Evolutionary conservation across 2,888 invertebrate genomes (phyloP), one percentile per base, ranked within the genome.

Genomic region (Andrena fulva): DNA sequence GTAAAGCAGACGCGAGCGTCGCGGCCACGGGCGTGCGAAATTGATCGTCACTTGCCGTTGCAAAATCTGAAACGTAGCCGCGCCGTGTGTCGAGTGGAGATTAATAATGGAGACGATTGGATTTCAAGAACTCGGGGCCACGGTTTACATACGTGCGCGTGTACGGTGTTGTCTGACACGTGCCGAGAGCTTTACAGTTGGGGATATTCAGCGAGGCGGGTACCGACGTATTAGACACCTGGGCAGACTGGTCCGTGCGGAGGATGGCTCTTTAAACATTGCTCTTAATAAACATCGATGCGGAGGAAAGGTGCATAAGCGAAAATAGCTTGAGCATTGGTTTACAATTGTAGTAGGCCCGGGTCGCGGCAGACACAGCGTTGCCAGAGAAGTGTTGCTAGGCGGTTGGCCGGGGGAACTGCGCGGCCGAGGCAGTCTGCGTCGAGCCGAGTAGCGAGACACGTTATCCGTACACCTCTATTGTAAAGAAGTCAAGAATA

Each of bases 71-170:
- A 84, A 76, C 69, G 62, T 48, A 52, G 79, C 52, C 42, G 71
- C 20, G 27, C 60, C 52, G 77, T 62, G 78, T 71, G 70, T 72
- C 64, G 35, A 76, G 83, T 72, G 75, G 62, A 78, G 80, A 88
- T 89, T 89, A 85, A 88, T 85, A 88, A 86, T 70, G 72, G 70
- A 42, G 79, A 82, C 74, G 83, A 86, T 86, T 83, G 80, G 82
- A 88, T 86, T 85, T 85, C 78, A 64, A 78, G 73, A 72, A 66
- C 62, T 64, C 54, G 50, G 33, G 68, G 24, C n/a, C 31, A 64
- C 69, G 77, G 67, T 31, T 66, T 48, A 52, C 50, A 69, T 59
- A 69, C 27, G 42, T 4, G 20, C 10, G 64, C 42, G 66, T 54
- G 77, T 35, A 42, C 66, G 35, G 24, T 20, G 16, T 29, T 42